A percentile compares a stretch with the other conserved stretches of the same genome.
These are phyloP conservation scores for Melinopterus prodromus DNA, from an alignment of 2,888 invertebrate species.

Conservation along the genomic window DNA sequence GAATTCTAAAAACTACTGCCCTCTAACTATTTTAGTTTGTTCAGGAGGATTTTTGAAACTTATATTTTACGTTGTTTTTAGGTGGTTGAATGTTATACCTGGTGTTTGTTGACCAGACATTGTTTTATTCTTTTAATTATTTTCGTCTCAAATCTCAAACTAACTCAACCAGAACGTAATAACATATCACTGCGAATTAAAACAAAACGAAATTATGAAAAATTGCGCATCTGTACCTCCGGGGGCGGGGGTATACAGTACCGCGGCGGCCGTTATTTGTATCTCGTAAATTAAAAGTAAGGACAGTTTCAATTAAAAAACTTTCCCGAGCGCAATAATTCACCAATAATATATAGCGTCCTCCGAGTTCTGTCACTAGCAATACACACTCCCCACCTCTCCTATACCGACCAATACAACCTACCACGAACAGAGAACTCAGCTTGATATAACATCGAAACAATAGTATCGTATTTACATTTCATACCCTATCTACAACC, in stretches of 20 bases:
- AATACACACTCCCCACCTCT: not conserved
- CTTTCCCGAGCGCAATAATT: not conserved
- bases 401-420: not conserved
- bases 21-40: too few species aligned
- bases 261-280: not conserved
- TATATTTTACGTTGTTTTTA: too few species aligned
- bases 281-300: not conserved
- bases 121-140: not conserved
- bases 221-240: not conserved
- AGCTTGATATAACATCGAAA: not conserved
- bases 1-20: too few species aligned
- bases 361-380: not conserved
- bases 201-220: not conserved
- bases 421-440: not conserved
- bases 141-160: not conserved
- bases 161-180: not conserved
- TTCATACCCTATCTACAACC: not conserved
- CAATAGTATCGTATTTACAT: slow-evolving; percentile 25
- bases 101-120: too few species aligned
- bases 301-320: slow-evolving; percentile 4
- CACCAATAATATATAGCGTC: not conserved
- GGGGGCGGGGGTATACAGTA: not conserved
- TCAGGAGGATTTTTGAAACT: too few species aligned
- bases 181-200: not conserved
- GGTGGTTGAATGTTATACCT: too few species aligned